phyloP scores from a whole-genome alignment of 1,140 invertebrate genomes.

The Platyscapa corneri region DNA sequence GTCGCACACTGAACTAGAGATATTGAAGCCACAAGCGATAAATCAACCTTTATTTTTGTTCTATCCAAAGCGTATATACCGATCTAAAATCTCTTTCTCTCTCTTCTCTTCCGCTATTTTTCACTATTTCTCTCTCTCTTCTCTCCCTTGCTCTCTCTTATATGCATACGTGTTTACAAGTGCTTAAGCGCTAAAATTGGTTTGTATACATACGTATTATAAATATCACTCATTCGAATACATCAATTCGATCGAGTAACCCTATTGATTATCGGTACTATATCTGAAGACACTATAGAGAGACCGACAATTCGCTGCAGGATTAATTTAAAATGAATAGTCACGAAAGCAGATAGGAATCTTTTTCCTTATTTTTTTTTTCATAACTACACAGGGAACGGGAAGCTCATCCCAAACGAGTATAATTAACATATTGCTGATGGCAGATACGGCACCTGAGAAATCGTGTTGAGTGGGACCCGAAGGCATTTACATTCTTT shows the following conservation, averaged over 20 bases:
- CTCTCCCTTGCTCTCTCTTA: too few relatives aligned
- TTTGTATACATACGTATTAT: not conserved
- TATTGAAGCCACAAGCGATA: not conserved
- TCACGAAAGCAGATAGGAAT: slow-evolving; percentile 6
- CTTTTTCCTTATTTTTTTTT: not conserved
- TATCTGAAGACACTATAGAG: not conserved
- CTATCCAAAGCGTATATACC: not conserved
- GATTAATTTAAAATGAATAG: slow-evolving; percentile 39
- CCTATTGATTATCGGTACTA: slow-evolving; percentile 24
- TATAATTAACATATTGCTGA: slow-evolving; percentile 54
- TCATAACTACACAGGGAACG: not conserved
- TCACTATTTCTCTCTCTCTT: not conserved
- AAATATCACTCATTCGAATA: not conserved
- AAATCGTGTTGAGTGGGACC: slow-evolving; percentile 30
- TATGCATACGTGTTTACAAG: not conserved
- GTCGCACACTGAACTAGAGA: not conserved
- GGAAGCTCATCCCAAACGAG: slow-evolving; percentile 4
- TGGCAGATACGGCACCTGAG: slow-evolving; percentile 42
- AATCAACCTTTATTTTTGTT: slow-evolving; percentile 18
- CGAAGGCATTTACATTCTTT: slow-evolving; percentile 15
- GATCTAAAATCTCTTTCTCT: slow-evolving; percentile 6
- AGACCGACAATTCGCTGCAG: not conserved
- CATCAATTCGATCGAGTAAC: not conserved
- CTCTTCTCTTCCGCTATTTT: too few relatives aligned
- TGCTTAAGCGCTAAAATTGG: not conserved